Evolutionary conservation across 2,113 vertebrate species (phyloP).

Genomic region (Macquaria australasica): DNA sequence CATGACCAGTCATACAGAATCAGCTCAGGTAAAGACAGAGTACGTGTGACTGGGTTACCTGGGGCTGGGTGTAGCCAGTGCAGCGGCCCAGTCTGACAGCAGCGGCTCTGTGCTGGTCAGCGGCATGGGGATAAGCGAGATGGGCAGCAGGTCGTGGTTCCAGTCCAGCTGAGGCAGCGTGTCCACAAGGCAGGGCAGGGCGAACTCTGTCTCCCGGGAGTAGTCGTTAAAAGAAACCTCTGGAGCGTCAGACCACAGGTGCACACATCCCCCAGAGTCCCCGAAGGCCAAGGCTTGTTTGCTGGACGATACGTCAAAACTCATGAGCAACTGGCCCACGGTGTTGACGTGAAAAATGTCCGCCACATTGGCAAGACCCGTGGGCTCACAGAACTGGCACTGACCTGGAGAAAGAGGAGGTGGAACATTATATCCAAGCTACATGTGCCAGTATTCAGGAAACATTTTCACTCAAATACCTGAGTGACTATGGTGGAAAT

Average conservation of each 20-base stretch:
- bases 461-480: neutral
- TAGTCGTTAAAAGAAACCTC: conserved; percentile 95
- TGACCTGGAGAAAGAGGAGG: conserved; percentile 84
- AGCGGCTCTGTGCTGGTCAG: conserved; percentile 89
- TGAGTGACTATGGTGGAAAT: neutral
- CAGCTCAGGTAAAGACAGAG: neutral
- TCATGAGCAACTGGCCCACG: conserved; percentile 96
- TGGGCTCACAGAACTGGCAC: conserved; percentile 99
- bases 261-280: conserved; percentile 95
- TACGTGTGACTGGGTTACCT: conserved; percentile 80
- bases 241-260: conserved; percentile 94
- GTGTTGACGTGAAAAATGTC: conserved; percentile 98
- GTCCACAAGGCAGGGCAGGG: conserved; percentile 94
- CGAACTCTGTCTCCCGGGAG: conserved; percentile 95
- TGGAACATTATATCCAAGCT: neutral
- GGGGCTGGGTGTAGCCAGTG: conserved; percentile 89
- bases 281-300: conserved; percentile 97
- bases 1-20: neutral
- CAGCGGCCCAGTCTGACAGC: conserved; percentile 93
- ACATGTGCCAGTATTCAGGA: neutral
- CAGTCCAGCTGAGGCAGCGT: conserved; percentile 95
- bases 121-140: conserved; percentile 94
- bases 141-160: conserved; percentile 95
- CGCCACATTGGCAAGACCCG: conserved; percentile 93
- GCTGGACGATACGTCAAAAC: conserved; percentile 95